Percentiles rank a stretch among this genome's conserved stretches.
phyloP scores from a whole-genome alignment of 2,797 vertebrate genomes.

The Pangasius sanitwongsei region DNA sequence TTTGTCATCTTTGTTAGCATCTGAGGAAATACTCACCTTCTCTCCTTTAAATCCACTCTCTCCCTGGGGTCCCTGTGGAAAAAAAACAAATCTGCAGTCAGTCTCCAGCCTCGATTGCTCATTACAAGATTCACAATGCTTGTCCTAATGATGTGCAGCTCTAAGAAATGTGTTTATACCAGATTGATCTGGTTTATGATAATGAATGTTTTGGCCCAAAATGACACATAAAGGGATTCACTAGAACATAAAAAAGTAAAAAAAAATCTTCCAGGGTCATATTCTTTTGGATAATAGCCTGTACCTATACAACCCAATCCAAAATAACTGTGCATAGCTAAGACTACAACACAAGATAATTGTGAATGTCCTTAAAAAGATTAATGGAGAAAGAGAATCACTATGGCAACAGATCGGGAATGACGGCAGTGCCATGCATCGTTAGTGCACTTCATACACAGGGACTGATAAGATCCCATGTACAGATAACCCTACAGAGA shows the following conservation, averaged over 20 bases:
- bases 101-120: constrained; percentile 1
- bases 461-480: no score
- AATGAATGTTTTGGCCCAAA: neutral
- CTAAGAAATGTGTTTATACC: neutral
- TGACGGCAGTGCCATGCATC: neutral
- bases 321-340: neutral
- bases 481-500: neutral
- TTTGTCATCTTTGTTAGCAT: neutral
- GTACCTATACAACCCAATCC: neutral
- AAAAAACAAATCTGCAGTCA: constrained; percentile 1
- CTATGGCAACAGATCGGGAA: neutral
- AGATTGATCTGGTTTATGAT: neutral
- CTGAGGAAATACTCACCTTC: constrained; percentile 63
- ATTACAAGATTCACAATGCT: neutral
- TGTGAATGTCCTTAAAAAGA: neutral
- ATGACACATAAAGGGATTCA: neutral
- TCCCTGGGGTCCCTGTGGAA: constrained; percentile 72
- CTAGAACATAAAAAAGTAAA: neutral
- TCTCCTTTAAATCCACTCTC: constrained; percentile 72
- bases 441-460: neutral
- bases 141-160: neutral
- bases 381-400: neutral
- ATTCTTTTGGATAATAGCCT: neutral
- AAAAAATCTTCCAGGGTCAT: neutral
- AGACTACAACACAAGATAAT: neutral